Percentiles rank a stretch among this genome's conserved stretches.
Evolutionary conservation across 2,888 invertebrate genomes (phyloP).

Genomic region (Dasypogon diadema): DNA sequence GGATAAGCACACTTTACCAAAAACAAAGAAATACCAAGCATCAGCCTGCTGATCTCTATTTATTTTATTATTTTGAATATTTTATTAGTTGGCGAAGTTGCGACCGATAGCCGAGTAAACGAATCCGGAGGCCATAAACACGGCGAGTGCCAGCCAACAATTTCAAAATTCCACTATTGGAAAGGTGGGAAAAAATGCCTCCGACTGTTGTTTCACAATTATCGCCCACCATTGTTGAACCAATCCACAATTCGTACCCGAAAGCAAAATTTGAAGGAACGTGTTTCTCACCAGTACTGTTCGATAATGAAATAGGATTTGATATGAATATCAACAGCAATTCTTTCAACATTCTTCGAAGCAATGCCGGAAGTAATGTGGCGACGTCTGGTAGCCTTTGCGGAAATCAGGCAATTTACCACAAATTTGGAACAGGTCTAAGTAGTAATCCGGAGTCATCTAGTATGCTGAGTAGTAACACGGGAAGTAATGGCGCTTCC

Average conservation of each 20-base stretch:
- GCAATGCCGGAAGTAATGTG: not conserved
- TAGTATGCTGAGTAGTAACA: not conserved
- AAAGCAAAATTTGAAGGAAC: conserved; percentile 48
- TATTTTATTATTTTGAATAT: not conserved
- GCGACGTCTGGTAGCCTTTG: not conserved
- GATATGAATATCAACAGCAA: not conserved
- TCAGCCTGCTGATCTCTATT: not conserved
- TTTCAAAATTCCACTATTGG: too few species aligned
- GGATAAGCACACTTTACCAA: conserved; percentile 20
- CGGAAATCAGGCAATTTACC: conserved; percentile 27
- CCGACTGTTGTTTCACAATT: conserved; percentile 51
- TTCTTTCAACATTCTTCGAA: not conserved
- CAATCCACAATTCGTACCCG: conserved; percentile 42
- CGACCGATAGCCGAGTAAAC: too few species aligned
- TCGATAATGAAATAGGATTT: conserved; percentile 22
- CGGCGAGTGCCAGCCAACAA: too few species aligned
- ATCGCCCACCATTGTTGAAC: conserved; percentile 45
- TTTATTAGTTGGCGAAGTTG: too few species aligned
- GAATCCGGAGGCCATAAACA: too few species aligned
- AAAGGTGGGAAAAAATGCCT: conserved; percentile 34
- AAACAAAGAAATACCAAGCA: conserved; percentile 29
- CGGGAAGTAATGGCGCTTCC: conserved; percentile 1
- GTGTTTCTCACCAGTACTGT: not conserved
- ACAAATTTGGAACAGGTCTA: conserved; percentile 13
- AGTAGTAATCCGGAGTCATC: not conserved